phyloP scores from a whole-genome alignment of 2,797 vertebrate genomes.

The Sylvilagus floridanus region DNA sequence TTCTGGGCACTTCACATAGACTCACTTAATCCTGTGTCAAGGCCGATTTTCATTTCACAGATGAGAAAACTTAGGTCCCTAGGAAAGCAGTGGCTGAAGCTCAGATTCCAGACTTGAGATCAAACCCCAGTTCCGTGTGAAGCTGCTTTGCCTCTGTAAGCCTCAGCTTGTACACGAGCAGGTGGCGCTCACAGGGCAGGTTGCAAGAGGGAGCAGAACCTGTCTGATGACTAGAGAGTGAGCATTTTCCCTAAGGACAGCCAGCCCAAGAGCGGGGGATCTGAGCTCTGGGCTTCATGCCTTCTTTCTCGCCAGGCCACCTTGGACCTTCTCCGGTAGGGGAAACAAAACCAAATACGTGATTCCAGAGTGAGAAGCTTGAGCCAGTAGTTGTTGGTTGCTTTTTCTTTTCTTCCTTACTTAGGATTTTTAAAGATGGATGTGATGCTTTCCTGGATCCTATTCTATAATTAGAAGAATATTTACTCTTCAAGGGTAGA shows the following conservation, averaged over 20 bases:
- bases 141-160: background rate
- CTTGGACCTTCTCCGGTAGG: background rate
- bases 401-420: background rate
- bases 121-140: background rate
- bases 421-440: background rate
- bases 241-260: background rate
- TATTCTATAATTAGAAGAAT: background rate
- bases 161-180: no score
- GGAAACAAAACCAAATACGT: background rate
- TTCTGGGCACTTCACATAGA: background rate
- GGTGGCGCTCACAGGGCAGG: no score
- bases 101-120: background rate
- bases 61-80: background rate
- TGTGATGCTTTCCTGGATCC: background rate
- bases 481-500: background rate
- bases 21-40: background rate
- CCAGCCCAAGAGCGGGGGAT: background rate
- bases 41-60: background rate
- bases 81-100: background rate
- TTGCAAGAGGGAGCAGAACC: no score
- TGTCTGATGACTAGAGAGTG: background rate
- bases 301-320: background rate
- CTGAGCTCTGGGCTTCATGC: background rate
- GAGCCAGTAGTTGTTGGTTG: background rate
- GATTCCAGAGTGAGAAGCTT: background rate